Conservation (phyloP, 2,888 invertebrate genomes). For the Strigamia maritima region DNA sequence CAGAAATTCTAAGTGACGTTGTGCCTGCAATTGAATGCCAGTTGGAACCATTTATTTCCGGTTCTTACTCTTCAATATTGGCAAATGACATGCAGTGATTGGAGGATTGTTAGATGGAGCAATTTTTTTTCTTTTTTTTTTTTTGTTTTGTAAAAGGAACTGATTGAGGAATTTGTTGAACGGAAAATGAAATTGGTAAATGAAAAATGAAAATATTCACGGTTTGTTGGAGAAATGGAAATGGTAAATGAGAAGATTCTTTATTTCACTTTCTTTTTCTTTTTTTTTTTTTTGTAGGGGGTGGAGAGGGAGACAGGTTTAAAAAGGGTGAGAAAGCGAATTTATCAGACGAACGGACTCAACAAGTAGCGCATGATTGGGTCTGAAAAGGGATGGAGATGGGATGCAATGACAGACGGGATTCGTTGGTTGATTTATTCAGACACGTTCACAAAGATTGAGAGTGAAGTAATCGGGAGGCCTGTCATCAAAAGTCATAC, state of each 20-base stretch:
- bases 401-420: not conserved
- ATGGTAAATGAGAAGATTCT: not conserved
- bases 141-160: no score
- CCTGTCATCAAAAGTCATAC: conserved; percentile 11
- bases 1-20: not conserved
- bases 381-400: not conserved
- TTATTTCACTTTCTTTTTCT: not conserved
- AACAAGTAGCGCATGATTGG: conserved; percentile 20
- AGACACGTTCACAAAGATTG: not conserved
- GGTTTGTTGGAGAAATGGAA: not conserved
- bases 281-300: not conserved
- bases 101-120: no score
- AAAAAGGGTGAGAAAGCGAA: not conserved
- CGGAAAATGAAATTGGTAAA: not conserved
- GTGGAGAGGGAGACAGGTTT: not conserved
- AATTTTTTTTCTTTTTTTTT: no score
- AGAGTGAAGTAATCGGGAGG: conserved; percentile 9
- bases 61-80: not conserved
- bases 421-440: not conserved
- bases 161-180: not conserved
- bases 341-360: conserved; percentile 21
- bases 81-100: not conserved
- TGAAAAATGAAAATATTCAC: not conserved
- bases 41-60: not conserved
- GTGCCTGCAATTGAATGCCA: not conserved